Conservation (phyloP, 1,140 invertebrate species). For the Dendrolimus kikuchii region DNA sequence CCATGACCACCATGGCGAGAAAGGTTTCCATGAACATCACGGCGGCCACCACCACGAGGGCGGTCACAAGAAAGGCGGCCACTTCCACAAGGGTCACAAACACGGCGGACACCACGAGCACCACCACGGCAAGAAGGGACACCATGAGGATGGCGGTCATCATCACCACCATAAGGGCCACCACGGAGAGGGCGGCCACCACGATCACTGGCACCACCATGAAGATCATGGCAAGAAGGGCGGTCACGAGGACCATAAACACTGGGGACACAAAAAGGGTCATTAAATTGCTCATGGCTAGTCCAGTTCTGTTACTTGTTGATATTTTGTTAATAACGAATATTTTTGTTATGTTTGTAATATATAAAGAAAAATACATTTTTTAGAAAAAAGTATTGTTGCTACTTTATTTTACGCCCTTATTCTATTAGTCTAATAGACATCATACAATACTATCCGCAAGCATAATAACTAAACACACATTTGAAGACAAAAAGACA, state of each 20-base stretch:
- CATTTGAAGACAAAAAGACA: too few relatives aligned
- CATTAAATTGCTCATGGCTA: constrained; percentile 64
- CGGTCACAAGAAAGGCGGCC: constrained; percentile 76
- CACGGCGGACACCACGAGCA: constrained; percentile 74
- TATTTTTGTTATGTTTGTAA: constrained; percentile 23
- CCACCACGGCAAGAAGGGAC: constrained; percentile 55
- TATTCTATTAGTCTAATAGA: too few relatives aligned
- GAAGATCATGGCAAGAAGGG: constrained; percentile 76
- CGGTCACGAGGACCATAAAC: constrained; percentile 69
- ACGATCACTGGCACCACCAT: constrained; percentile 74
- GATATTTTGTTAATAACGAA: constrained; percentile 10
- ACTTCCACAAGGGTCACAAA: constrained; percentile 79
- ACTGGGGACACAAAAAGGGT: constrained; percentile 72
- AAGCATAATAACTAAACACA: too few relatives aligned
- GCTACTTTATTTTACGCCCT: not conserved
- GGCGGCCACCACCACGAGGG: constrained; percentile 77
- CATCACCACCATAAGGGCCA: constrained; percentile 75
- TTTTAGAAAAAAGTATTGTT: constrained; percentile 13
- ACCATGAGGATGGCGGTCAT: constrained; percentile 57
- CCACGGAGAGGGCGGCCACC: constrained; percentile 60
- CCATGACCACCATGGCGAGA: constrained; percentile 84
- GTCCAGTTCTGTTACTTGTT: constrained; percentile 14
- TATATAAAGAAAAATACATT: constrained; percentile 16
- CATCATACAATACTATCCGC: too few relatives aligned
- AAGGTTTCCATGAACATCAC: constrained; percentile 78